These are phyloP conservation scores for Etheostoma cragini DNA, from an alignment of 2,113 vertebrate species.

Conservation along the genomic window DNA sequence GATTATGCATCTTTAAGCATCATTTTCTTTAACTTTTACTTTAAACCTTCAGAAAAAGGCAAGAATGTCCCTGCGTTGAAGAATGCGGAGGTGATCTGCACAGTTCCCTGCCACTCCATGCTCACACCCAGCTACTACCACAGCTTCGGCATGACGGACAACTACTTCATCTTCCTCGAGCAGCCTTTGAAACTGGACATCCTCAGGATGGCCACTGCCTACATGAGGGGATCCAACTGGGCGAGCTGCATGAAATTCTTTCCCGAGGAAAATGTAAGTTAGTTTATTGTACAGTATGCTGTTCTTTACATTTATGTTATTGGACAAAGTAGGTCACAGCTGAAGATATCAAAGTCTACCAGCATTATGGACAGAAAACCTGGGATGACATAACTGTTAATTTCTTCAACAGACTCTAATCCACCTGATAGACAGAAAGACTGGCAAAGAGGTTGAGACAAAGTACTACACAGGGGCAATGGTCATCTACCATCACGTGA, in stretches of 20 bases:
- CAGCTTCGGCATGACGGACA: slow-evolving; percentile 94
- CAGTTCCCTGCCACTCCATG: slow-evolving; percentile 87
- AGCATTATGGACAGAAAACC: neutral
- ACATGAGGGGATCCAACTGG: slow-evolving; percentile 92
- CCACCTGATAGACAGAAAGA: slow-evolving; percentile 91
- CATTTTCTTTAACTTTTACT: neutral
- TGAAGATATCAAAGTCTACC: neutral
- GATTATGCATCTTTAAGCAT: neutral
- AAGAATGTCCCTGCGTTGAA: slow-evolving; percentile 81
- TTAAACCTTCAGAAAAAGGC: slow-evolving; percentile 50
- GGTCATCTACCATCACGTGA: slow-evolving; percentile 93
- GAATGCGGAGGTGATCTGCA: slow-evolving; percentile 86
- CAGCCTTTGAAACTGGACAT: slow-evolving; percentile 94
- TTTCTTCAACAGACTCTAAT: slow-evolving; percentile 87
- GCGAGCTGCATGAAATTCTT: slow-evolving; percentile 89
- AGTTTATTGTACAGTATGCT: neutral
- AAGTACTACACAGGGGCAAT: slow-evolving; percentile 88
- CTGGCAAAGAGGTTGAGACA: slow-evolving; percentile 83
- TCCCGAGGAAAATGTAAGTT: slow-evolving; percentile 90
- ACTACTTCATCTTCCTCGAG: slow-evolving; percentile 93
- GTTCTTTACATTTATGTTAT: neutral
- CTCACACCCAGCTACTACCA: slow-evolving; percentile 95
- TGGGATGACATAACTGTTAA: neutral
- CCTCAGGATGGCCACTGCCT: slow-evolving; percentile 93
- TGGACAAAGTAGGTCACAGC: neutral